Percentiles rank a stretch among this genome's conserved stretches.
Conservation (phyloP, 2,113 vertebrate species). For the Gadus macrocephalus region DNA sequence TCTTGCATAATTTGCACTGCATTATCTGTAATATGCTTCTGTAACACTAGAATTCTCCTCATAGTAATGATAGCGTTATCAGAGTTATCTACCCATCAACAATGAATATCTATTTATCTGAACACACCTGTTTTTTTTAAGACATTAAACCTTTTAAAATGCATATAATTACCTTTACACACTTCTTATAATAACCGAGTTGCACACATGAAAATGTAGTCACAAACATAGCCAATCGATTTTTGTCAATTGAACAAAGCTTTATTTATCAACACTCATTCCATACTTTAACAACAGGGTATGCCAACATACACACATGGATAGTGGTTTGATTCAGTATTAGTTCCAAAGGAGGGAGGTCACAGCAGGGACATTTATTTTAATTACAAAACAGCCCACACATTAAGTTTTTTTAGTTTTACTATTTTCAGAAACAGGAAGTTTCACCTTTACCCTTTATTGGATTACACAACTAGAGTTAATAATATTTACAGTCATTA, state of each 20-base stretch:
- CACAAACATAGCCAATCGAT: no score
- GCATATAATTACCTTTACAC: no score
- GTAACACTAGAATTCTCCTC: no score
- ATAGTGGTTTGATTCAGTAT: conserved; percentile 62
- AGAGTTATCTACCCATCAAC: no score
- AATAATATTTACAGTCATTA: conserved; percentile 60
- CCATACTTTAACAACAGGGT: conserved; percentile 48
- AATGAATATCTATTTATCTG: no score
- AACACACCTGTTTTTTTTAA: no score
- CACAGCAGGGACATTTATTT: conserved; percentile 56
- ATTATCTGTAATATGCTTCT: no score
- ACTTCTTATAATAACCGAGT: no score
- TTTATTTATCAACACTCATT: conserved; percentile 68
- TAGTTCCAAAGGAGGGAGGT: conserved; percentile 42
- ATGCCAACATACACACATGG: conserved; percentile 42
- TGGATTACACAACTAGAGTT: conserved; percentile 49
- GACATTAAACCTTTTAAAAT: no score
- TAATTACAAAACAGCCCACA: conserved; percentile 39
- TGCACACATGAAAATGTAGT: no score
- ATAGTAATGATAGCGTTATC: no score
- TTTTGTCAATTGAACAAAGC: conserved; percentile 50
- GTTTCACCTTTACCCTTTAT: conserved; percentile 42
- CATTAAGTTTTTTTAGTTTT: conserved; percentile 35
- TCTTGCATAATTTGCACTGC: no score
- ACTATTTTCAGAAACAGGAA: conserved; percentile 36